These are phyloP conservation scores for Timandra comae DNA, from an alignment of 2,888 invertebrate genomes.

Conservation along the genomic window DNA sequence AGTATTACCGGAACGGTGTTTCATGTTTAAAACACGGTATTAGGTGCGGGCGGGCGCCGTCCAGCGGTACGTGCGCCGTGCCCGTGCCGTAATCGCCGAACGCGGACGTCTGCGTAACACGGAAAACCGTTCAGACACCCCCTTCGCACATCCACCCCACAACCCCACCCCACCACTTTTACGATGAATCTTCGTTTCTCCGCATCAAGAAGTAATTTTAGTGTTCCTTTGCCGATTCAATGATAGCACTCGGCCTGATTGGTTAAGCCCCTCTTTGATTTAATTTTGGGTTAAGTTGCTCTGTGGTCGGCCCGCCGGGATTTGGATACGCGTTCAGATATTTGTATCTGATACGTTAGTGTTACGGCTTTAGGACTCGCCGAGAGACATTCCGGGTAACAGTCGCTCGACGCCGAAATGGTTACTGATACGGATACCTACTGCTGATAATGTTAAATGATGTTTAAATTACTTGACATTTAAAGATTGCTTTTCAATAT, in stretches of 20 bases:
- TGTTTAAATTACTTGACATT: no score
- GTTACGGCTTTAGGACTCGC: constrained; percentile 27
- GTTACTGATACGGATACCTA: neutral
- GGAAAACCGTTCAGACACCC: constrained; percentile 74
- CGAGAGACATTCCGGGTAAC: constrained; percentile 17
- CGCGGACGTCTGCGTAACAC: constrained; percentile 69
- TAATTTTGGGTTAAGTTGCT: constrained; percentile 75
- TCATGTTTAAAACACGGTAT: constrained; percentile 71
- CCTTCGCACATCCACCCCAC: constrained; percentile 32
- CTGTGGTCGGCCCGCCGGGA: constrained; percentile 62
- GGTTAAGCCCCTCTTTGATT: constrained; percentile 76
- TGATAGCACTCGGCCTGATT: constrained; percentile 76
- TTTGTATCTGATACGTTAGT: constrained; percentile 43
- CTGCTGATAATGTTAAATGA: no score
- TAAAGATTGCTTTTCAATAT: no score
- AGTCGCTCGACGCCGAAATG: constrained; percentile 13
- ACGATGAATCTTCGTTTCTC: constrained; percentile 77
- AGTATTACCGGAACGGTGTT: constrained; percentile 71
- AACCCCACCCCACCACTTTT: constrained; percentile 67
- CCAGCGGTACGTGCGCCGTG: constrained; percentile 46
- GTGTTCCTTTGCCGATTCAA: constrained; percentile 77
- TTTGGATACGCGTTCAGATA: constrained; percentile 48
- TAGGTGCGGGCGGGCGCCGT: constrained; percentile 41
- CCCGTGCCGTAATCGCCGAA: constrained; percentile 70
- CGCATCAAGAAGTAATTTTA: constrained; percentile 77